These are phyloP conservation scores for Eupsilia transversa DNA, from an alignment of 2,888 invertebrate species.

Conservation along the genomic window DNA sequence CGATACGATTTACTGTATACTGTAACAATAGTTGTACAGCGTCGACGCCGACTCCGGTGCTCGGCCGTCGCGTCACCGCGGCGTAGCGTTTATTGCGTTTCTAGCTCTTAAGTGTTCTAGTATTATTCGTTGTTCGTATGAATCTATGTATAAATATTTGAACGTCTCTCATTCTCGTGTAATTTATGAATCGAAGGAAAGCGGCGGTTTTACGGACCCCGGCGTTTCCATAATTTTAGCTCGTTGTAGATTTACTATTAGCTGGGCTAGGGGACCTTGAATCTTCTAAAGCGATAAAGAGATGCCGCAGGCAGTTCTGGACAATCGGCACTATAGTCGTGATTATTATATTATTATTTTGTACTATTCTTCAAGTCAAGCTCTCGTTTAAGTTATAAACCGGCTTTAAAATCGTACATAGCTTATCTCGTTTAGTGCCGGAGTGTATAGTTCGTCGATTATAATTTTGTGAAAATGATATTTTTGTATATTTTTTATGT, in stretches of 20 bases:
- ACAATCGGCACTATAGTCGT: slow-evolving; percentile 91
- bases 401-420: slow-evolving; percentile 89
- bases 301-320: slow-evolving; percentile 89
- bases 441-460: slow-evolving; percentile 89
- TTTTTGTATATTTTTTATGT: slow-evolving; percentile 90
- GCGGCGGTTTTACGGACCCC: slow-evolving; percentile 80
- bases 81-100: slow-evolving; percentile 83
- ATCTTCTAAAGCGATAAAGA: slow-evolving; percentile 86
- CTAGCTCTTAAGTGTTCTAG: slow-evolving; percentile 89
- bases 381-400: slow-evolving; percentile 90
- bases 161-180: slow-evolving; percentile 90
- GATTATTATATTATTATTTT: slow-evolving; percentile 86
- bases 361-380: slow-evolving; percentile 88
- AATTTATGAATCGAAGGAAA: slow-evolving; percentile 89
- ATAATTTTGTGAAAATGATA: slow-evolving; percentile 90
- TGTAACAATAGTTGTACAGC: slow-evolving; percentile 87
- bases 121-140: slow-evolving; percentile 91
- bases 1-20: slow-evolving; percentile 81
- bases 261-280: slow-evolving; percentile 91
- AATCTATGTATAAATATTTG: slow-evolving; percentile 91
- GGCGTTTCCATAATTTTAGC: slow-evolving; percentile 87
- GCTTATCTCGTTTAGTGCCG: slow-evolving; percentile 88
- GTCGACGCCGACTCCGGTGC: slow-evolving; percentile 84
- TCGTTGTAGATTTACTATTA: slow-evolving; percentile 90
- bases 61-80: slow-evolving; percentile 86